phyloP scores from a whole-genome alignment of 2,797 vertebrate species.

The Poecile montanus region DNA sequence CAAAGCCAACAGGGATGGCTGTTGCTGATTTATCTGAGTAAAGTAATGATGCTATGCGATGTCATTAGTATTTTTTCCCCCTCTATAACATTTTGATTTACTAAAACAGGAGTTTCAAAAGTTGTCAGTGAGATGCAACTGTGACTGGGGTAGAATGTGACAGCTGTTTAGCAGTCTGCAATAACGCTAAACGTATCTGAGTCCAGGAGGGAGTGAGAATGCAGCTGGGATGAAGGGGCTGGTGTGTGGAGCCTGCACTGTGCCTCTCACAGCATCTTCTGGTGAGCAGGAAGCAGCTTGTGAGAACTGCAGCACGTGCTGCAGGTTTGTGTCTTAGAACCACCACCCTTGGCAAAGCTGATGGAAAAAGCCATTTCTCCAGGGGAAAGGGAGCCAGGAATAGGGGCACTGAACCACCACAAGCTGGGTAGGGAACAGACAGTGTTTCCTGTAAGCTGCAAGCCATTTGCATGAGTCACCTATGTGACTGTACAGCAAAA shows the following conservation, averaged over 20 bases:
- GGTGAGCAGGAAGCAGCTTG: neutral
- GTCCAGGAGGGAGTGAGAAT: neutral
- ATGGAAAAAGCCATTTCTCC: neutral
- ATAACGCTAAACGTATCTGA: neutral
- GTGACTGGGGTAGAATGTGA: neutral
- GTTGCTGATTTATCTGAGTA: neutral
- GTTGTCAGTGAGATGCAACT: neutral
- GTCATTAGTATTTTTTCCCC: neutral
- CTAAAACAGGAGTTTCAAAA: neutral
- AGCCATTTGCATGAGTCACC: neutral
- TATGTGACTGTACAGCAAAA: neutral
- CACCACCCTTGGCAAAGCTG: neutral
- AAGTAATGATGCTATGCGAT: neutral
- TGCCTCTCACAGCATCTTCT: neutral
- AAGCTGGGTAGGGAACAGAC: neutral
- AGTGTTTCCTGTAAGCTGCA: slow-evolving; percentile 11
- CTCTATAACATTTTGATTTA: neutral
- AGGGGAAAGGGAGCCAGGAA: neutral
- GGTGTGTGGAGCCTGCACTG: neutral
- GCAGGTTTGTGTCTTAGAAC: neutral
- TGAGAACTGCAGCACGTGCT: neutral
- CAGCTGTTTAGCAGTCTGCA: neutral
- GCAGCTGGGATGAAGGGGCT: neutral
- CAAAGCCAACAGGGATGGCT: neutral
- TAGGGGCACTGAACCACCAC: neutral